These are phyloP conservation scores for Propithecus perrieri DNA, from an alignment of 2,797 vertebrate genomes.

Conservation along the genomic window DNA sequence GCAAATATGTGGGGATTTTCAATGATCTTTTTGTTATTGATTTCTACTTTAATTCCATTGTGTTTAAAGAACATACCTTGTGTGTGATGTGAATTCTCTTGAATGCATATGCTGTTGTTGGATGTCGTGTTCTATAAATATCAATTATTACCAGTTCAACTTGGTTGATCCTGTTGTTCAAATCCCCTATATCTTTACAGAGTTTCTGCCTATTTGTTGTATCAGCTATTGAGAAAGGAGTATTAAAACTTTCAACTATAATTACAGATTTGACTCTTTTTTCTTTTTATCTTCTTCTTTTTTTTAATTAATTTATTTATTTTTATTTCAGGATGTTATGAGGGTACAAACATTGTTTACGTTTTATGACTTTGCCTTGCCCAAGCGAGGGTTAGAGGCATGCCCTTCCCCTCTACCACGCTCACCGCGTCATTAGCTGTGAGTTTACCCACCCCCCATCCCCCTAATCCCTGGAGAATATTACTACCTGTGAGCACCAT, in stretches of 20 bases:
- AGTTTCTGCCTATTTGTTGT: background rate
- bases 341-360: too few species aligned
- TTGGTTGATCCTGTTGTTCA: background rate
- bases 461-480: too few species aligned
- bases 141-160: background rate
- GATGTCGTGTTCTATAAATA: background rate
- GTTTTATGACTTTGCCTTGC: too few species aligned
- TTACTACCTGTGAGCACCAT: too few species aligned
- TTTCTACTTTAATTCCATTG: background rate
- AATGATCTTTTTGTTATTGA: background rate
- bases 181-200: background rate
- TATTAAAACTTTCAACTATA: background rate
- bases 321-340: too few species aligned
- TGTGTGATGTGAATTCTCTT: background rate
- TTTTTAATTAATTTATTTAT: too few species aligned
- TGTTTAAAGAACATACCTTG: background rate
- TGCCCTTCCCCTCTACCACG: too few species aligned
- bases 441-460: too few species aligned
- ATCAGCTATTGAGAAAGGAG: background rate
- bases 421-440: too few species aligned
- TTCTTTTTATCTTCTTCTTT: too few species aligned
- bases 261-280: background rate
- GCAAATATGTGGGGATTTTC: background rate
- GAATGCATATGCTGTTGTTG: background rate
- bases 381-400: too few species aligned